Conservation (phyloP, 2,888 invertebrate genomes). For the Drosophila ustulata region DNA sequence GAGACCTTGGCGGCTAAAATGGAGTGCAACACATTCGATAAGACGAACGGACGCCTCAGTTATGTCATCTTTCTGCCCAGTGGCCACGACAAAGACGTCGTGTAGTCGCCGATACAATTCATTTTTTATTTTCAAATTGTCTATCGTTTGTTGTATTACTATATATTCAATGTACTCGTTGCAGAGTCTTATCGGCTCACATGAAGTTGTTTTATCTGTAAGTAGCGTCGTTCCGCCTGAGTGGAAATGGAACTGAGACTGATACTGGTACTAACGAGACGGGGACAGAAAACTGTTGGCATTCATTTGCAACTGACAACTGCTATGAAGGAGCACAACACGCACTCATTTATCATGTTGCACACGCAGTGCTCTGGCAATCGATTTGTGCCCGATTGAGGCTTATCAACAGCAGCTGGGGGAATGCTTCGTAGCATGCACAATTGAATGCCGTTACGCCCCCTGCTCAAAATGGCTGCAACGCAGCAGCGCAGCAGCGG, state of each 20-base stretch:
- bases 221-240: slow-evolving; percentile 32
- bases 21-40: slow-evolving; percentile 10
- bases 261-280: slow-evolving; percentile 30
- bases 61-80: slow-evolving; percentile 44
- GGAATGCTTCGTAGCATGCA: slow-evolving; percentile 49
- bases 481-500: slow-evolving; percentile 1
- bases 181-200: slow-evolving; percentile 16
- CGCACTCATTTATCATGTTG: slow-evolving; percentile 72
- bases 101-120: neutral
- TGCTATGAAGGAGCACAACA: slow-evolving; percentile 66
- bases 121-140: neutral
- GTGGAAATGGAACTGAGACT: slow-evolving; percentile 15
- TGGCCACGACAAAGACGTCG: neutral
- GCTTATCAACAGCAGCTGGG: slow-evolving; percentile 61
- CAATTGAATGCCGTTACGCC: slow-evolving; percentile 73
- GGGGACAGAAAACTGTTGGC: slow-evolving; percentile 38
- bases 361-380: slow-evolving; percentile 65
- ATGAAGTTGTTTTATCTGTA: slow-evolving; percentile 24
- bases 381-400: slow-evolving; percentile 75
- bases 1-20: slow-evolving; percentile 28
- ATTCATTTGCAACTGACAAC: slow-evolving; percentile 76
- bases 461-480: slow-evolving; percentile 40
- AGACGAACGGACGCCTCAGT: slow-evolving; percentile 19
- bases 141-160: neutral
- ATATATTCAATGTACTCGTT: neutral